Percentiles rank a stretch among this genome's conserved stretches.
Conservation (phyloP, 2,888 invertebrate species). For the Antheraea assamensis region DNA sequence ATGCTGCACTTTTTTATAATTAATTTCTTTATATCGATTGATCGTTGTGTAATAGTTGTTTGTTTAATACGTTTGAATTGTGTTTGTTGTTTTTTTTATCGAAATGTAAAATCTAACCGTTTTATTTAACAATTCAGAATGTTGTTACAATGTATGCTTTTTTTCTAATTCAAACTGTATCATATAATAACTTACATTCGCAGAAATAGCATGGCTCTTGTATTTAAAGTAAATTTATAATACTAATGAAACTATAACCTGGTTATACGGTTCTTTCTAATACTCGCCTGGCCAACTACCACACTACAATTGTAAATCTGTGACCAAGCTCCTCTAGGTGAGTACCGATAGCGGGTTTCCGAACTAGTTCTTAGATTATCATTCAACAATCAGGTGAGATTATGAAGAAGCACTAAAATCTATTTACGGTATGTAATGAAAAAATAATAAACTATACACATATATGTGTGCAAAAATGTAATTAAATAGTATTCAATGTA, state of each 20-base stretch:
- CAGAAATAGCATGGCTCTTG: not conserved
- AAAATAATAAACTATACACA: too few species aligned
- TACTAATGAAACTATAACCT: too few species aligned
- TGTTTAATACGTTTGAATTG: slow-evolving; percentile 24
- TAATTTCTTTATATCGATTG: slow-evolving; percentile 67
- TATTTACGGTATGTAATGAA: too few species aligned
- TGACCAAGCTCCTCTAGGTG: too few species aligned
- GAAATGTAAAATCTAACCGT: slow-evolving; percentile 39
- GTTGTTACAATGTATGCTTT: not conserved
- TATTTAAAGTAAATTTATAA: not conserved
- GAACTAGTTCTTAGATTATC: too few species aligned
- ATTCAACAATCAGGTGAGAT: too few species aligned
- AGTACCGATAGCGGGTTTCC: too few species aligned
- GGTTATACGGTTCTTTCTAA: too few species aligned
- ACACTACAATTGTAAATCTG: too few species aligned
- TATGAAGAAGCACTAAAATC: too few species aligned
- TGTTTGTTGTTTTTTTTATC: slow-evolving; percentile 13
- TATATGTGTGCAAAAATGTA: not conserved
- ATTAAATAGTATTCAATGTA: not conserved
- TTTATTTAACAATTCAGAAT: not conserved
- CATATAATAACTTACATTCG: not conserved
- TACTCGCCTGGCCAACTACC: too few species aligned
- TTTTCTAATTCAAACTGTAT: not conserved
- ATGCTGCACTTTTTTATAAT: slow-evolving; percentile 67
- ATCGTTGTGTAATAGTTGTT: slow-evolving; percentile 46